Percentiles rank a stretch among this genome's conserved stretches.
Evolutionary conservation across 2,888 invertebrate species (phyloP).

Genomic region (Sarcophaga caerulescens): DNA sequence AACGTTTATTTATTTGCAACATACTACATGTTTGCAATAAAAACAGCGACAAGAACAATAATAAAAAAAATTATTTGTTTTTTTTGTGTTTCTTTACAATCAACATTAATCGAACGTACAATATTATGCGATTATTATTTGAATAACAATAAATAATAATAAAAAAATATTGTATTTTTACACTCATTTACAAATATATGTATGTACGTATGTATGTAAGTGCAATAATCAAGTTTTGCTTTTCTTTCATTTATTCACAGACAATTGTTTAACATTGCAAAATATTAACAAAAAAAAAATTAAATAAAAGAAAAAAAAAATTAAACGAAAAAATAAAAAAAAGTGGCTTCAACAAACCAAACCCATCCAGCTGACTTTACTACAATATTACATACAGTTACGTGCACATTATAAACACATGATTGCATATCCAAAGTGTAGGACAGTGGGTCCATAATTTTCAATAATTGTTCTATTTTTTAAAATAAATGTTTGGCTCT

Average conservation of each 20-base stretch:
- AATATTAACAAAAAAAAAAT: conserved; percentile 38
- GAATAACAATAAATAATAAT: conserved; percentile 28
- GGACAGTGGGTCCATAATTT: background rate
- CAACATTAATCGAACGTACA: conserved; percentile 9
- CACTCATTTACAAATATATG: conserved; percentile 4
- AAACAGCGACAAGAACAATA: too few relatives aligned
- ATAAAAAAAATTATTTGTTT: background rate
- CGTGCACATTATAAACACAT: background rate
- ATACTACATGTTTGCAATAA: too few relatives aligned
- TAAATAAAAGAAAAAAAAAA: conserved; percentile 7
- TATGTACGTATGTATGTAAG: conserved; percentile 25
- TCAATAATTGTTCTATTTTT: background rate
- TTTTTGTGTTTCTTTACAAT: background rate
- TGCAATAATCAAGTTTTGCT: conserved; percentile 50
- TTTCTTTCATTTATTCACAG: background rate
- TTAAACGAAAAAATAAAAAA: conserved; percentile 5
- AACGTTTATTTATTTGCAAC: too few relatives aligned
- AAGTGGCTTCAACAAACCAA: conserved; percentile 25
- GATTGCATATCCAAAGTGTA: background rate
- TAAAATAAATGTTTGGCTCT: too few relatives aligned
- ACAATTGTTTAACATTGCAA: conserved; percentile 43
- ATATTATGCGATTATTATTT: conserved; percentile 38
- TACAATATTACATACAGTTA: conserved; percentile 17
- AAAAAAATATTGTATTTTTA: conserved; percentile 5
- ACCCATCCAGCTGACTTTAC: conserved; percentile 10